phyloP scores from a whole-genome alignment of 2,797 vertebrate genomes.

The Gadopsis bispinosus region DNA sequence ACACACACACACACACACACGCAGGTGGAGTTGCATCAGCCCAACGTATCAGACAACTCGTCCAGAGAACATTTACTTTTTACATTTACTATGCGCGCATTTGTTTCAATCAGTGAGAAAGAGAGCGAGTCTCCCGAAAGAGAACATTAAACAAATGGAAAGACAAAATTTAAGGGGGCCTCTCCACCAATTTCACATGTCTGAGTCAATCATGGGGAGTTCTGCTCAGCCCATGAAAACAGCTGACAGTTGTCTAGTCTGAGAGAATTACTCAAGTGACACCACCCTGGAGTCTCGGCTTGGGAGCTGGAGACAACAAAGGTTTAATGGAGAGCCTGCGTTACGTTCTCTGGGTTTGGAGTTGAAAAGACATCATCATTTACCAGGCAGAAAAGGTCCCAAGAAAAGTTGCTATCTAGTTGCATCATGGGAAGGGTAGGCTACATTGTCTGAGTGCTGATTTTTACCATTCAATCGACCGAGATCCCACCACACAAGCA shows the following conservation, averaged over 20 bases:
- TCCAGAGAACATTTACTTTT: not conserved
- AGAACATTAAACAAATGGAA: not conserved
- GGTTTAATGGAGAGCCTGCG: not conserved
- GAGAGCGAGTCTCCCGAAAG: not conserved
- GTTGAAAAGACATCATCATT: not conserved
- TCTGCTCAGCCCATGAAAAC: not conserved
- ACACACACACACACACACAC: not conserved
- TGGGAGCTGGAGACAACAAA: not conserved
- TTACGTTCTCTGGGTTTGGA: not conserved
- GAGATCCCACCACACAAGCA: not conserved
- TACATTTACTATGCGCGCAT: not conserved
- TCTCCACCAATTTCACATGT: not conserved
- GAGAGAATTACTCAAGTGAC: not conserved
- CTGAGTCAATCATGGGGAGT: not conserved
- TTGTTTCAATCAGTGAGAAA: not conserved
- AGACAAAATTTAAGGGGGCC: not conserved
- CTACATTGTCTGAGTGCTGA: too few species aligned
- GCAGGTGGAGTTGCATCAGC: not conserved
- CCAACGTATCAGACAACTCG: slow-evolving; percentile 9
- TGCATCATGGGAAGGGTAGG: not conserved
- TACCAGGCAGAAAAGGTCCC: not conserved
- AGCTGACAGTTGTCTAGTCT: not conserved
- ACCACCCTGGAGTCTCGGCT: not conserved
- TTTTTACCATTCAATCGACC: too few species aligned
- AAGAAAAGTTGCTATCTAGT: not conserved